These are phyloP conservation scores for Bradypodion pumilum DNA, from an alignment of 2,797 vertebrate genomes.

Conservation along the genomic window DNA sequence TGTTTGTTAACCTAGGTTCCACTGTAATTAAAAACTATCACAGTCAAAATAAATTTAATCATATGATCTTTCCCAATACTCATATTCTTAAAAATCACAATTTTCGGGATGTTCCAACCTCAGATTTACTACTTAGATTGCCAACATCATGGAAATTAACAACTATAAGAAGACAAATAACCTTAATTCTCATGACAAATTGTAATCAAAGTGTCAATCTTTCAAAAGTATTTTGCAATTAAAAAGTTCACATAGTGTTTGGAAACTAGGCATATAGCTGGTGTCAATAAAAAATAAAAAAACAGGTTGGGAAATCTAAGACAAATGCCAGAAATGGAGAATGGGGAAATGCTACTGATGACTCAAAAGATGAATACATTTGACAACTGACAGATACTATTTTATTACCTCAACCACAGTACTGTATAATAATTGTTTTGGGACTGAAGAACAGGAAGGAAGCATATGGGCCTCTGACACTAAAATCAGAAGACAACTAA, in stretches of 20 bases:
- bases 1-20: too few relatives aligned
- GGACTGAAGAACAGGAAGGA: not conserved
- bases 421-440: not conserved
- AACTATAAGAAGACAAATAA: not conserved
- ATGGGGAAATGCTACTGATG: conserved; percentile 1
- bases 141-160: not conserved
- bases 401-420: not conserved
- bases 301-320: conserved; percentile 2
- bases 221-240: conserved; percentile 4
- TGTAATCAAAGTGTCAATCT: not conserved
- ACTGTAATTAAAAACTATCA: not conserved
- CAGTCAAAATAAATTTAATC: not conserved
- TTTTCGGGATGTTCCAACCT: not conserved
- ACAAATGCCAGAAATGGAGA: conserved; percentile 13
- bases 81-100: not conserved
- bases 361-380: not conserved
- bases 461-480: not conserved
- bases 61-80: not conserved
- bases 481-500: not conserved
- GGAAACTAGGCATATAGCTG: not conserved
- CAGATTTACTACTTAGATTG: not conserved
- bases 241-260: not conserved
- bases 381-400: not conserved
- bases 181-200: not conserved
- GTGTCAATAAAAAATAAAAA: not conserved